phyloP scores from a whole-genome alignment of 2,888 invertebrate species.

The Heliconius erato region DNA sequence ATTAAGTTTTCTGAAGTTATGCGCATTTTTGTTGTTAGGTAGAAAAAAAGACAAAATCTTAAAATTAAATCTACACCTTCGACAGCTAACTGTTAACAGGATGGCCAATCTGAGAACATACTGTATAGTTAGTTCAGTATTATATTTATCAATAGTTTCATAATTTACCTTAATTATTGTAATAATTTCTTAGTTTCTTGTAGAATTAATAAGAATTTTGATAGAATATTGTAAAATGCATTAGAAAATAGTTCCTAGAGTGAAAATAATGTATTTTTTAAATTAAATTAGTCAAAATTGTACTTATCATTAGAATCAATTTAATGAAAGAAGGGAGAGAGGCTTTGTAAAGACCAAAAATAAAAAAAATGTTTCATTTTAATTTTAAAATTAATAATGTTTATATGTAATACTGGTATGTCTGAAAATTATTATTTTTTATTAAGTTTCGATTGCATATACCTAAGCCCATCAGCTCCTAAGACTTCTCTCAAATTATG shows the following conservation, averaged over 20 bases:
- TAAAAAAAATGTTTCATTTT: neutral
- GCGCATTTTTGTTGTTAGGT: too few relatives aligned
- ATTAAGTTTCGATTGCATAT: too few relatives aligned
- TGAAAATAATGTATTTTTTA: neutral
- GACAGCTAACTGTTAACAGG: too few relatives aligned
- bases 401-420: too few relatives aligned
- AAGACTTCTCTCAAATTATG: too few relatives aligned
- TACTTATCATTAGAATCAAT: neutral
- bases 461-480: too few relatives aligned
- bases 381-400: too few relatives aligned
- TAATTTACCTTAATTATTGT: neutral
- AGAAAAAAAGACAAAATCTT: too few relatives aligned
- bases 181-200: neutral
- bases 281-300: neutral
- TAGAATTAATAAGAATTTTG: neutral
- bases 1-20: too few relatives aligned
- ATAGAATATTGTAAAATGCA: slow-evolving; percentile 1
- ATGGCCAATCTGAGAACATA: too few relatives aligned
- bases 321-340: neutral
- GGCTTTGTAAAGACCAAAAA: slow-evolving; percentile 1
- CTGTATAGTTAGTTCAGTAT: slow-evolving; percentile 1
- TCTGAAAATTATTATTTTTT: too few relatives aligned
- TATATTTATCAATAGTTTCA: neutral
- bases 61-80: too few relatives aligned
- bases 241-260: slow-evolving; percentile 13